phyloP scores from a whole-genome alignment of 2,113 vertebrate species.

The Pseudorectes ferrugineus region DNA sequence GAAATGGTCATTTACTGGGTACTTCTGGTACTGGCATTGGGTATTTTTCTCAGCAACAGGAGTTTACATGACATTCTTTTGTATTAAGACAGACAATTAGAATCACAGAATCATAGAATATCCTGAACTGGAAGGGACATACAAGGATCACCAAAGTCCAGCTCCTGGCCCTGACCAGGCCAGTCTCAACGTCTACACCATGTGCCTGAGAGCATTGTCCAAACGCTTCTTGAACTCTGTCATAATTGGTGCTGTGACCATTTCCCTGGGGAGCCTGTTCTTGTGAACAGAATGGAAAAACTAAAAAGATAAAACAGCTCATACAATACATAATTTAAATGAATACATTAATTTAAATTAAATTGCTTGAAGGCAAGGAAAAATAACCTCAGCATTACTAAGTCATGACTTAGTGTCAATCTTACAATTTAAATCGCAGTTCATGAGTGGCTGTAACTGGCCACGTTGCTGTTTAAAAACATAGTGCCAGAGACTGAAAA shows the following conservation, averaged over 20 bases:
- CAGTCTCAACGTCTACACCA: accelerated
- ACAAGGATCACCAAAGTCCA: neutral
- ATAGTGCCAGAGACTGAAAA: neutral
- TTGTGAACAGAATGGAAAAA: neutral
- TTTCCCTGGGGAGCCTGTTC: neutral
- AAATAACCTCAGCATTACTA: neutral
- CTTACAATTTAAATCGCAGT: neutral
- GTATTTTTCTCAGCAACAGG: neutral
- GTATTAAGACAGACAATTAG: neutral
- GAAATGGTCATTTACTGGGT: neutral
- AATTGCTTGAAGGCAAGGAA: neutral
- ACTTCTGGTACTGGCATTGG: neutral
- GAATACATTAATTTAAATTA: neutral
- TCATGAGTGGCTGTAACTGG: neutral
- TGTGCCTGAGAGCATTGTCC: neutral
- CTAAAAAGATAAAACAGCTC: neutral
- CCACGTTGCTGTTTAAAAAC: neutral
- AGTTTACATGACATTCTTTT: neutral
- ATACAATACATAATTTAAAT: neutral
- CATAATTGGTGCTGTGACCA: neutral
- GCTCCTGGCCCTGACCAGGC: neutral
- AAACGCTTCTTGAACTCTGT: neutral
- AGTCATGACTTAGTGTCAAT: neutral
- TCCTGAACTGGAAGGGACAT: neutral
- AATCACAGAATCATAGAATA: neutral